These are phyloP conservation scores for Harmothoe impar DNA, from an alignment of 2,888 invertebrate species.

Conservation along the genomic window DNA sequence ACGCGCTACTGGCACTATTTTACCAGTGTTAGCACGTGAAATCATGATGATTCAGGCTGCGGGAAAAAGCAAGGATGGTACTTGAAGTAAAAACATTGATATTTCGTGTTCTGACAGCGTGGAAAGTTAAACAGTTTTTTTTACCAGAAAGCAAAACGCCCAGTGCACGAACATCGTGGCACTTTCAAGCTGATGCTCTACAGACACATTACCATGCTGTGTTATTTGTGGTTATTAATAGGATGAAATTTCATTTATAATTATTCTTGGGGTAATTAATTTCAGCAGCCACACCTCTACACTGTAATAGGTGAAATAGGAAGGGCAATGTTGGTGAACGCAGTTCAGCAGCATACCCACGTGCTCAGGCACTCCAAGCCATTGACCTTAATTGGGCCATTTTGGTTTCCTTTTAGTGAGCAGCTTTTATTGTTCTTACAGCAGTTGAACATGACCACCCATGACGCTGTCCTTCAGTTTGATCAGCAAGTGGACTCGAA, in stretches of 20 bases:
- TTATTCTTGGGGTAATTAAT: too few species aligned
- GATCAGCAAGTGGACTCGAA: slow-evolving; percentile 30
- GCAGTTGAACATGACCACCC: background rate
- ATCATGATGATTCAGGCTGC: background rate
- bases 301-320: too few species aligned
- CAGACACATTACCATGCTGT: background rate
- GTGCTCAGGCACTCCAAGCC: background rate
- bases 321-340: too few species aligned
- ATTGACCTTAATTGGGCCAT: slow-evolving; percentile 26
- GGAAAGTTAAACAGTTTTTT: slow-evolving; percentile 2
- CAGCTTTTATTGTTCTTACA: slow-evolving; percentile 20
- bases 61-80: background rate
- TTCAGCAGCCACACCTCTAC: too few species aligned
- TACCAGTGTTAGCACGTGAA: background rate
- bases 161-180: background rate
- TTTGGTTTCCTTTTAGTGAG: background rate
- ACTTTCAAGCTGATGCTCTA: background rate
- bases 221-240: background rate
- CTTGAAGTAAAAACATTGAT: slow-evolving; percentile 29
- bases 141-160: background rate
- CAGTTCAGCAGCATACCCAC: too few species aligned
- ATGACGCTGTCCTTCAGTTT: slow-evolving; percentile 28
- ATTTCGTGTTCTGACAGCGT: slow-evolving; percentile 26
- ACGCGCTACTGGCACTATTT: slow-evolving; percentile 16
- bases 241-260: too few species aligned